Evolutionary conservation across 2,888 invertebrate genomes (phyloP).

Genomic region (Tricholauxania praeusta): DNA sequence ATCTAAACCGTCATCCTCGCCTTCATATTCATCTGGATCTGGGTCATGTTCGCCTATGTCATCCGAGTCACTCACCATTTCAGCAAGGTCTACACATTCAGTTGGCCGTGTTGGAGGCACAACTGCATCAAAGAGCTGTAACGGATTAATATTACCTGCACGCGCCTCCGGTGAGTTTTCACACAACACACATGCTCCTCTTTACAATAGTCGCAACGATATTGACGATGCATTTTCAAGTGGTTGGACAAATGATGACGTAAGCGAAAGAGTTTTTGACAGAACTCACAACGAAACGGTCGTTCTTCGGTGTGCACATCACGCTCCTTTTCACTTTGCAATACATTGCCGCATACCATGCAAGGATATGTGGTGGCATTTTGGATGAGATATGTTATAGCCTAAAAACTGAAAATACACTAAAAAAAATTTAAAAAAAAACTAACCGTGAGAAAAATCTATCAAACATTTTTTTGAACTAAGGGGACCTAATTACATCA

Average conservation of each 20-base stretch:
- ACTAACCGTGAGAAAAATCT: no score
- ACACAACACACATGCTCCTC: constrained; percentile 52
- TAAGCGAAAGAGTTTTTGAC: constrained; percentile 56
- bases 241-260: constrained; percentile 57
- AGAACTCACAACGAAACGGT: constrained; percentile 66
- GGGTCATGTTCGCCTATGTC: constrained; percentile 16
- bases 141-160: constrained; percentile 43
- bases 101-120: constrained; percentile 34
- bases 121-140: constrained; percentile 44
- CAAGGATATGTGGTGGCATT: constrained; percentile 52
- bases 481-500: no score
- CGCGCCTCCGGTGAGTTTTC: constrained; percentile 46
- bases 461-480: no score
- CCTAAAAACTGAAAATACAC: no score
- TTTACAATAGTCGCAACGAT: constrained; percentile 54
- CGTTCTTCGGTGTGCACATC: constrained; percentile 69
- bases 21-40: constrained; percentile 17
- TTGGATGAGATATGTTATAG: no score
- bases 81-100: constrained; percentile 46
- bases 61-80: constrained; percentile 43
- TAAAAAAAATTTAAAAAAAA: no score
- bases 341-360: constrained; percentile 54
- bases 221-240: constrained; percentile 54
- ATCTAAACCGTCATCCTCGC: constrained; percentile 38
- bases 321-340: constrained; percentile 52